phyloP scores from a whole-genome alignment of 30 jellyfish, hydroid and myxozoan species.

The Mastigias papua region DNA sequence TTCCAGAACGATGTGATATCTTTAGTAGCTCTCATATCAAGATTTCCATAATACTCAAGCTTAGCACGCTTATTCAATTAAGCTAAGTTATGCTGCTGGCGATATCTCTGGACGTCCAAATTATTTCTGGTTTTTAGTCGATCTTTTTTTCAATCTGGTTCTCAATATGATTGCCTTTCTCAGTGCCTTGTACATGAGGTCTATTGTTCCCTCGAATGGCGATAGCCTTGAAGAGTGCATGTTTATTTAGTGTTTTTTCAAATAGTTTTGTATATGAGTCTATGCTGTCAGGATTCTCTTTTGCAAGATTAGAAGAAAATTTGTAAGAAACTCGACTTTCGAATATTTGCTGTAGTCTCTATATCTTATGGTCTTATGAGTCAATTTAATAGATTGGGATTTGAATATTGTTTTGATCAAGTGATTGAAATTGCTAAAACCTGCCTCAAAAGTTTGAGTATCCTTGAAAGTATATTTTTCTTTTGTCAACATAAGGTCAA shows the following conservation, averaged over 20 bases:
- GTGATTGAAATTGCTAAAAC: neutral
- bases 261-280: constrained; percentile 15
- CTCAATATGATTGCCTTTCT: constrained; percentile 26
- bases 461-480: neutral
- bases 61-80: too few species aligned
- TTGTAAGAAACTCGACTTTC: neutral
- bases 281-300: constrained; percentile 12
- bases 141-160: neutral
- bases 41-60: too few species aligned
- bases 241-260: constrained; percentile 31
- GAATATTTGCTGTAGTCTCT: neutral
- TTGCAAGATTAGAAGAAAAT: constrained; percentile 16
- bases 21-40: too few species aligned
- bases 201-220: constrained; percentile 7
- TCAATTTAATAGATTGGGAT: neutral
- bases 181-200: constrained; percentile 10
- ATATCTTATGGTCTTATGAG: neutral
- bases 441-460: neutral
- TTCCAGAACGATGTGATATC: too few species aligned
- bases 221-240: constrained; percentile 11
- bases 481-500: too few species aligned
- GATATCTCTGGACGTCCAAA: constrained; percentile 23
- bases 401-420: neutral
- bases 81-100: constrained; percentile 13
- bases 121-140: constrained; percentile 10